phyloP scores from a whole-genome alignment of 2,888 invertebrate species.

The Zele albiditarsus region DNA sequence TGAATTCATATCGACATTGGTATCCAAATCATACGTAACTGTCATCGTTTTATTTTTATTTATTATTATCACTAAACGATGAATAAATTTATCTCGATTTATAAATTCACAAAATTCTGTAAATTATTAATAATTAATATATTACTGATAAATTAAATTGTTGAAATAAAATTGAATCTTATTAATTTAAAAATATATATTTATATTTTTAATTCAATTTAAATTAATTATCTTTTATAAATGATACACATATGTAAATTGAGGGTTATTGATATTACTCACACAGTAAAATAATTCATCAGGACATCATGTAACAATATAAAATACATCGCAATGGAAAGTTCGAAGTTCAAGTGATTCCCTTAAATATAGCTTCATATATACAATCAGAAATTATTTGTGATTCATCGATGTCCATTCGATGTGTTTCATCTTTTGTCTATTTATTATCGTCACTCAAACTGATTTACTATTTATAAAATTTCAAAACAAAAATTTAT shows the following conservation, averaged over 20 bases:
- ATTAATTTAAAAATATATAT: background rate
- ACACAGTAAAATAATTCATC: background rate
- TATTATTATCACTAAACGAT: background rate
- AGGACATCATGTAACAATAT: background rate
- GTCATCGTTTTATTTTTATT: constrained; percentile 11
- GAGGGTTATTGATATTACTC: background rate
- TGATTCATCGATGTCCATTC: background rate
- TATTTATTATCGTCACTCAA: background rate
- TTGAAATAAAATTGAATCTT: background rate
- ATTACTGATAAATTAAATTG: background rate
- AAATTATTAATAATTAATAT: background rate
- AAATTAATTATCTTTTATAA: no score
- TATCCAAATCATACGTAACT: constrained; percentile 1
- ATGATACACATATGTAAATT: background rate
- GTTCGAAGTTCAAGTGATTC: background rate
- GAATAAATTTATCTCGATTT: background rate
- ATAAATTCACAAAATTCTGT: background rate
- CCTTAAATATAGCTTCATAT: background rate
- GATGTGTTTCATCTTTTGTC: background rate
- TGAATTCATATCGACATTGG: constrained; percentile 15
- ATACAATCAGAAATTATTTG: background rate
- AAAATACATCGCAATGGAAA: constrained; percentile 4
- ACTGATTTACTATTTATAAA: background rate
- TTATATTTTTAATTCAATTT: background rate
- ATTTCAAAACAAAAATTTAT: no score